A percentile compares a stretch with the other conserved stretches of the same genome.
Evolutionary conservation across 2,113 vertebrate species (phyloP).

Genomic region (Dromiciops gliroides): DNA sequence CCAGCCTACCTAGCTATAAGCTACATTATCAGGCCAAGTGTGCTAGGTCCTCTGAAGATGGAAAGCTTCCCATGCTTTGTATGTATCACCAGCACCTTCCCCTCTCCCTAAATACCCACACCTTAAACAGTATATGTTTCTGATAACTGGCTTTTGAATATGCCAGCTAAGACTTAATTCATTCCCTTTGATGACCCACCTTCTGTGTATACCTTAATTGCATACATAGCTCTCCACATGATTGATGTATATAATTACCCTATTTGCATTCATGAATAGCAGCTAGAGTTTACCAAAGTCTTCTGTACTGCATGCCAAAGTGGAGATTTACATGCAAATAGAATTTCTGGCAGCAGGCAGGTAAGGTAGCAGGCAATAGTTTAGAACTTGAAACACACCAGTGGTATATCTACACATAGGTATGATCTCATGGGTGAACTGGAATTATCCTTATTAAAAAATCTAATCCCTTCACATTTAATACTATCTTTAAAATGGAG

Average conservation of each 20-base stretch:
- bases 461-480: neutral
- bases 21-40: neutral
- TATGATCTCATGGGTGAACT: neutral
- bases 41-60: neutral
- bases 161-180: neutral
- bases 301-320: neutral
- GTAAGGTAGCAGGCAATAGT: neutral
- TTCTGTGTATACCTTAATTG: neutral
- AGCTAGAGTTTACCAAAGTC: neutral
- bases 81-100: neutral
- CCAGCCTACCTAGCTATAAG: neutral
- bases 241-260: constrained; percentile 1
- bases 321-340: neutral
- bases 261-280: neutral
- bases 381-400: neutral
- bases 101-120: neutral
- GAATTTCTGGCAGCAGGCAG: neutral
- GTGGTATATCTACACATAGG: neutral
- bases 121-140: neutral
- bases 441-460: neutral
- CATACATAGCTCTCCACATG: neutral
- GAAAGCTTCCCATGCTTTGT: neutral
- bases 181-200: neutral
- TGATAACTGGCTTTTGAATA: neutral
- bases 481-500: neutral